Evolutionary conservation across 2,888 invertebrate genomes (phyloP).

Genomic region (Apotomis capreana): DNA sequence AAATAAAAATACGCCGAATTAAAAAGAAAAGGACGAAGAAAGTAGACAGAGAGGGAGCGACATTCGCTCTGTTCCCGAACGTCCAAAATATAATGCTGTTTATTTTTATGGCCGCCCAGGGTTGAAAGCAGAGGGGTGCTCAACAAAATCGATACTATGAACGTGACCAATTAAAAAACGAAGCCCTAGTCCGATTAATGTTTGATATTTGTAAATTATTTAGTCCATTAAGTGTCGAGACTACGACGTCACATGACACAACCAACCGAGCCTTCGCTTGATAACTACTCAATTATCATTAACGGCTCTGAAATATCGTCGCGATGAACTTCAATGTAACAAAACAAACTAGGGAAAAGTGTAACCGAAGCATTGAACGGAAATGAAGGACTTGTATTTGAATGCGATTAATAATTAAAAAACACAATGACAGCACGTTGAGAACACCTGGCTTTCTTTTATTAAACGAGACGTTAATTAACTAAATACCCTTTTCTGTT

Average conservation of each 20-base stretch:
- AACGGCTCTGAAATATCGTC: not conserved
- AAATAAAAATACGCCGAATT: slow-evolving; percentile 82
- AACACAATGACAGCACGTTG: not conserved
- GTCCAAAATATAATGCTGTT: slow-evolving; percentile 71
- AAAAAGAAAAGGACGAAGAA: slow-evolving; percentile 81
- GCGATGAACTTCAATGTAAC: not conserved
- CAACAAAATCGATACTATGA: slow-evolving; percentile 61
- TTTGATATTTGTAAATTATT: slow-evolving; percentile 57
- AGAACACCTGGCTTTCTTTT: not conserved
- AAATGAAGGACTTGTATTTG: too few relatives aligned
- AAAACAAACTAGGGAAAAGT: too few relatives aligned
- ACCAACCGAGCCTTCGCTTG: not conserved
- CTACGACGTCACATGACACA: slow-evolving; percentile 7
- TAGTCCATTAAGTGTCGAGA: slow-evolving; percentile 43
- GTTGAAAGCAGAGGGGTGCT: slow-evolving; percentile 57
- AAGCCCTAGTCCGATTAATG: slow-evolving; percentile 52
- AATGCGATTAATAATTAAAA: too few relatives aligned
- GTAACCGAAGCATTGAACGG: too few relatives aligned
- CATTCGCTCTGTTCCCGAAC: slow-evolving; percentile 64
- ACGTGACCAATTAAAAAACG: slow-evolving; percentile 60
- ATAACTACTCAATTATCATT: not conserved
- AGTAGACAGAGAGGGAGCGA: slow-evolving; percentile 71
- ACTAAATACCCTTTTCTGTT: slow-evolving; percentile 8
- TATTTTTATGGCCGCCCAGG: slow-evolving; percentile 64
- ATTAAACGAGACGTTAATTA: not conserved